phyloP scores from a whole-genome alignment of 2,113 vertebrate species.

The Sterrhoptilus dennistouni region DNA sequence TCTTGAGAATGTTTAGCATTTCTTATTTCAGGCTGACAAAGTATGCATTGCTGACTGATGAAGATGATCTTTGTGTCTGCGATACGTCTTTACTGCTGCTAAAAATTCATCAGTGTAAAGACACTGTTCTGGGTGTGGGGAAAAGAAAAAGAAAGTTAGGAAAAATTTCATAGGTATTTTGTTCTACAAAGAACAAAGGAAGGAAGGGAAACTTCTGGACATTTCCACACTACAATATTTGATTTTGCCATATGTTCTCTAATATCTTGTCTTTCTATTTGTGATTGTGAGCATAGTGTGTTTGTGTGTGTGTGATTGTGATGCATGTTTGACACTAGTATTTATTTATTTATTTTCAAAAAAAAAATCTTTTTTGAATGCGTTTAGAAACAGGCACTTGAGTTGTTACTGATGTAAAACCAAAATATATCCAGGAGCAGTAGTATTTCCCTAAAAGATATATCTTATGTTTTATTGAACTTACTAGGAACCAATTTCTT shows the following conservation, averaged over 20 bases:
- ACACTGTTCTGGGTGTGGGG: background rate
- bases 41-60: background rate
- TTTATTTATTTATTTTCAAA: background rate
- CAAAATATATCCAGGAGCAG: background rate
- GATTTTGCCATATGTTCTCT: background rate
- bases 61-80: background rate
- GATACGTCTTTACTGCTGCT: background rate
- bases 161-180: background rate
- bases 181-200: background rate
- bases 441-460: background rate
- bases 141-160: background rate
- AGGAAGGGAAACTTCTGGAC: background rate
- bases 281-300: background rate
- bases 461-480: background rate
- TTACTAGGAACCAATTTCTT: background rate
- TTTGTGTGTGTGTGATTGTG: background rate
- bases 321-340: background rate
- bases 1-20: background rate
- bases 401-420: background rate
- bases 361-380: background rate
- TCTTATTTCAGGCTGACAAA: background rate
- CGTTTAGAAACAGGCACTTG: background rate
- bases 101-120: background rate
- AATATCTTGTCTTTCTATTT: background rate
- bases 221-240: background rate